These are phyloP conservation scores for Ophion ventricosus DNA, from an alignment of 2,888 invertebrate genomes.

Conservation along the genomic window DNA sequence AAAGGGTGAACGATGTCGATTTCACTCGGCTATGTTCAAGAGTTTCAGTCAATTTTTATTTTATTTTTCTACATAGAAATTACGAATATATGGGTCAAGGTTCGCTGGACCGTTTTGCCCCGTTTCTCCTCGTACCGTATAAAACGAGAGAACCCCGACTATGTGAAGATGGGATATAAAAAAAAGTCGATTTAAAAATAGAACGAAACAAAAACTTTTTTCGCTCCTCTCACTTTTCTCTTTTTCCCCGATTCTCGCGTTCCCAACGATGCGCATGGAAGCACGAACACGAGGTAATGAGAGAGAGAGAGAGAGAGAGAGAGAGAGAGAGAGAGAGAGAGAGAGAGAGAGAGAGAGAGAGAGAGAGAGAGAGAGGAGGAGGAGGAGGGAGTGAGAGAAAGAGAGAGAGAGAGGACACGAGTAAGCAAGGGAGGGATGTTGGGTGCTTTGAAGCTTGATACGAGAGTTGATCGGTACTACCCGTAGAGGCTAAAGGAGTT, in stretches of 20 bases:
- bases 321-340: background rate
- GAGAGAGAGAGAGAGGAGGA: background rate
- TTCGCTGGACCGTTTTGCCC: conserved; percentile 25
- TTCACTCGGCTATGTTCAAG: background rate
- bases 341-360: background rate
- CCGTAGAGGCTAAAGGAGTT: conserved; percentile 12
- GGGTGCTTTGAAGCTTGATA: conserved; percentile 44
- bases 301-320: background rate
- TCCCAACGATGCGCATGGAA: conserved; percentile 29
- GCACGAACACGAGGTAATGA: conserved; percentile 28
- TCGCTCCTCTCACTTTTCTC: conserved; percentile 28
- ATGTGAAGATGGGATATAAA: conserved; percentile 27
- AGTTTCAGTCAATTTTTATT: background rate
- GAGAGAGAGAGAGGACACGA: background rate
- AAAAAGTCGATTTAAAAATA: conserved; percentile 57
- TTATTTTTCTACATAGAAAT: conserved; percentile 1
- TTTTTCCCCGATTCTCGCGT: conserved; percentile 5
- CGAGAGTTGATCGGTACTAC: conserved; percentile 29
- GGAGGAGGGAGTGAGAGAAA: conserved; percentile 24
- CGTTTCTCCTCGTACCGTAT: conserved; percentile 10
- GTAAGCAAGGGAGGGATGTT: background rate
- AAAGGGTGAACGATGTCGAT: background rate
- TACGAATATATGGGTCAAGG: conserved; percentile 37
- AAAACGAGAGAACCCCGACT: conserved; percentile 36
- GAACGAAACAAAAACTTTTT: conserved; percentile 55